Percentiles rank a stretch among this genome's conserved stretches.
Evolutionary conservation across 2,888 invertebrate species (phyloP).

Genomic region (Orthosia gothica): DNA sequence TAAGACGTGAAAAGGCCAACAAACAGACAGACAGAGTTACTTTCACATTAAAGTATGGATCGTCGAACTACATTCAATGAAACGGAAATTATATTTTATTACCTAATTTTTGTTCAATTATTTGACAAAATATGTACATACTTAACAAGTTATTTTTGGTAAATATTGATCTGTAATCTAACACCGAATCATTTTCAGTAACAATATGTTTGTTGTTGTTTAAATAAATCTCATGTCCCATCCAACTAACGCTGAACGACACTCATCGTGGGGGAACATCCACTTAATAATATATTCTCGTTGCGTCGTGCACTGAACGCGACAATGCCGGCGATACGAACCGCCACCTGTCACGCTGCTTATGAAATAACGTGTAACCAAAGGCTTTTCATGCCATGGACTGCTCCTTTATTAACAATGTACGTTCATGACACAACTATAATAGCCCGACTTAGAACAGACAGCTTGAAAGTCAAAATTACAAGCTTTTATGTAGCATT

Average conservation of each 20-base stretch:
- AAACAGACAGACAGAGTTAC: too few species aligned
- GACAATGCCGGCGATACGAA: constrained; percentile 45
- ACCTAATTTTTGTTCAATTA: too few species aligned
- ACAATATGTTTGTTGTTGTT: neutral
- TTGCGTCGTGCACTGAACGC: constrained; percentile 45
- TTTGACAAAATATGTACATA: too few species aligned
- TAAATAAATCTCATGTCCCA: constrained; percentile 42
- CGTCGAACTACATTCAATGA: too few species aligned
- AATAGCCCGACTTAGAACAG: constrained; percentile 1
- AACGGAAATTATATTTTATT: too few species aligned
- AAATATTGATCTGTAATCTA: neutral
- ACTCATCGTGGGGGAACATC: constrained; percentile 34
- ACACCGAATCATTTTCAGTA: too few species aligned
- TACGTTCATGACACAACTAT: neutral
- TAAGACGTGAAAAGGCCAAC: too few species aligned
- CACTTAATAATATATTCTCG: constrained; percentile 60
- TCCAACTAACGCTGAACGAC: constrained; percentile 18
- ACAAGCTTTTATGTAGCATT: too few species aligned
- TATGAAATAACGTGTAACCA: constrained; percentile 43
- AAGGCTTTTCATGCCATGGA: constrained; percentile 35
- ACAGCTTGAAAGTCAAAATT: constrained; percentile 5
- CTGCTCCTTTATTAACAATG: constrained; percentile 11
- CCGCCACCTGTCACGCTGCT: constrained; percentile 49
- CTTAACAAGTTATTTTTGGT: too few species aligned
- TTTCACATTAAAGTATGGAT: too few species aligned